These are phyloP conservation scores for Pandemis corylana DNA, from an alignment of 2,888 invertebrate genomes.

Conservation along the genomic window DNA sequence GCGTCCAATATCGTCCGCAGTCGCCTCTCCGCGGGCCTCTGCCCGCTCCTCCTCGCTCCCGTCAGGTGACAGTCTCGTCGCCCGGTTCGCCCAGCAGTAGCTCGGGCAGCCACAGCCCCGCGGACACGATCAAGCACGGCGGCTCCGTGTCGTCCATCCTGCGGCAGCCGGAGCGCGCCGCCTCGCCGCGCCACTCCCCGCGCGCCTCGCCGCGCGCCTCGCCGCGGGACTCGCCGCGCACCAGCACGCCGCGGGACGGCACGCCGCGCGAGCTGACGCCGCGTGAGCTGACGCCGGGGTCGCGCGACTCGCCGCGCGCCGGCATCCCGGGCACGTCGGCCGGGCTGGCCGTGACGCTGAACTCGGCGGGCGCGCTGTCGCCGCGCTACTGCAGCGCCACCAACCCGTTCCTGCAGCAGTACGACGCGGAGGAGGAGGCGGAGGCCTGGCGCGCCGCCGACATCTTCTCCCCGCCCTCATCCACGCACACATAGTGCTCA, in stretches of 20 bases:
- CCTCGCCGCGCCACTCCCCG: conserved; percentile 72
- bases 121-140: conserved; percentile 89
- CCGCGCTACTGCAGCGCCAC: conserved; percentile 81
- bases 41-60: conserved; percentile 81
- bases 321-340: conserved; percentile 86
- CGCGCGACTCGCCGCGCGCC: conserved; percentile 67
- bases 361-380: conserved; percentile 66
- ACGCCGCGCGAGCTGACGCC: conserved; percentile 46
- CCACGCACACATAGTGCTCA: conserved; percentile 81
- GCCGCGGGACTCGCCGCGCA: conserved; percentile 72
- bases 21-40: conserved; percentile 87
- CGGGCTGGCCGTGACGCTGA: conserved; percentile 86
- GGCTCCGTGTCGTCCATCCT: conserved; percentile 80
- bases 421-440: conserved; percentile 80
- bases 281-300: conserved; percentile 57
- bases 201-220: conserved; percentile 53
- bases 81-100: conserved; percentile 95
- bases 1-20: conserved; percentile 89
- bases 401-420: conserved; percentile 86
- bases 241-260: conserved; percentile 66
- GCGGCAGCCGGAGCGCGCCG: conserved; percentile 73
- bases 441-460: conserved; percentile 80
- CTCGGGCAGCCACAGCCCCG: conserved; percentile 92
- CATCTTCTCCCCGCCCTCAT: conserved; percentile 74
- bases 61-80: conserved; percentile 84